Conservation (phyloP, 2,888 invertebrate genomes). For the Ochropleura leucogaster region DNA sequence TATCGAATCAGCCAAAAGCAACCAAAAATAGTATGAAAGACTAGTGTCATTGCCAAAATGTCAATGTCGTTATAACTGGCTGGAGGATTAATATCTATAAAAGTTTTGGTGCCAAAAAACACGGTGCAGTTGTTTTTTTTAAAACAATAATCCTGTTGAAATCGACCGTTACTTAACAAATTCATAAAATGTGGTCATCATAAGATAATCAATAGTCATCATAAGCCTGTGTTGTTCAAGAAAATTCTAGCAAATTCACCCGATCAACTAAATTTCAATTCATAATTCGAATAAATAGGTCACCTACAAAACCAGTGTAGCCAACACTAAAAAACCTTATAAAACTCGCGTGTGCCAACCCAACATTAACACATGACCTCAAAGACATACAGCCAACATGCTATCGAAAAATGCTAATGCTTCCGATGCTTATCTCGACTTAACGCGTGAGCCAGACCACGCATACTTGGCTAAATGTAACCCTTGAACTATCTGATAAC, state of each 20-base stretch:
- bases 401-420: constrained; percentile 88
- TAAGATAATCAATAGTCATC: not conserved
- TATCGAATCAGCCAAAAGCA: not conserved
- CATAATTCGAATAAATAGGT: constrained; percentile 10
- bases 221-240: not conserved
- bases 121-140: not conserved
- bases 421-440: constrained; percentile 81
- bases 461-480: constrained; percentile 87
- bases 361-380: constrained; percentile 86
- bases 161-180: not conserved
- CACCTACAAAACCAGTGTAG: constrained; percentile 20
- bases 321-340: constrained; percentile 40
- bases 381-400: constrained; percentile 81
- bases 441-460: constrained; percentile 88
- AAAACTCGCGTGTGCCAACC: constrained; percentile 79
- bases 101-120: not conserved
- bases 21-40: not conserved
- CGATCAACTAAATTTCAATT: not conserved
- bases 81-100: not conserved
- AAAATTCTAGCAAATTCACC: not conserved
- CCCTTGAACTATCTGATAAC: constrained; percentile 89
- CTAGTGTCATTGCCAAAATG: not conserved
- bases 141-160: not conserved
- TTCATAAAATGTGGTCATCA: not conserved
- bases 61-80: too few species aligned